Evolutionary conservation across 2,113 vertebrate genomes (phyloP), one percentile per base, ranked within the genome.

Genomic region (Romanogobio albipinnatus): DNA sequence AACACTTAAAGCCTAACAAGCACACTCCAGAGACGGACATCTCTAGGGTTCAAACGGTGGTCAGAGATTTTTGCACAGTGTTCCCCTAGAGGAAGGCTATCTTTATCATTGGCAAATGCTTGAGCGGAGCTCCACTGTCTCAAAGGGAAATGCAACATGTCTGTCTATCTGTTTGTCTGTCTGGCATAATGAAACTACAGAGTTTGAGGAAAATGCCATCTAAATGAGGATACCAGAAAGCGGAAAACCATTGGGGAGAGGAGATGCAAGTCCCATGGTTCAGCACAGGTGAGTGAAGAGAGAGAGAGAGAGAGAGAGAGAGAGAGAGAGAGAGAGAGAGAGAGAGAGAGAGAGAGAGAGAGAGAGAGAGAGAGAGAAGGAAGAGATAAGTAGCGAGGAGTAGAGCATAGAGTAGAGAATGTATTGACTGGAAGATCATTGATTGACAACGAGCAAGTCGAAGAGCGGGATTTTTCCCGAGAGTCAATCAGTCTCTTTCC

Each of bases 11-110:
- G 26, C 33, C 62, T 81, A 84, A 59, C 53, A 62, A 81, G 70
- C 58, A 76, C 49, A 39, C 49, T 78, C 86, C 51, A 84, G 58
- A 84, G 83, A 77, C 58, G 68, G 64, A 80, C 53, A 9, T 58
- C 75, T 85, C 76, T 43, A 62, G 83, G 64, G 86, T 84, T 86
- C 43, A 81, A 53, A 83, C 14, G 7, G 58, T 80, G 73, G 79
- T 75, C 39, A 76, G 78, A 53, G 39, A 81, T 70, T 58, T 78
- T 13, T 80, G 9, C 71, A 13, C 47, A 22, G 19, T 22, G 39
- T 66, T 81, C 39, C 82, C 29, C 77, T 77, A 71, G 76, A 84
- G 49, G 62, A 76, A 71, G 43, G 77, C 59, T 84, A 64, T 75
- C 66, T 13, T 80, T 84, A 51, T 81, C 29, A 19, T 14, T n/a